Base-by-base conservation (phyloP, 2,888 invertebrate species). In the Leptinotarsa tumamoca region DNA sequence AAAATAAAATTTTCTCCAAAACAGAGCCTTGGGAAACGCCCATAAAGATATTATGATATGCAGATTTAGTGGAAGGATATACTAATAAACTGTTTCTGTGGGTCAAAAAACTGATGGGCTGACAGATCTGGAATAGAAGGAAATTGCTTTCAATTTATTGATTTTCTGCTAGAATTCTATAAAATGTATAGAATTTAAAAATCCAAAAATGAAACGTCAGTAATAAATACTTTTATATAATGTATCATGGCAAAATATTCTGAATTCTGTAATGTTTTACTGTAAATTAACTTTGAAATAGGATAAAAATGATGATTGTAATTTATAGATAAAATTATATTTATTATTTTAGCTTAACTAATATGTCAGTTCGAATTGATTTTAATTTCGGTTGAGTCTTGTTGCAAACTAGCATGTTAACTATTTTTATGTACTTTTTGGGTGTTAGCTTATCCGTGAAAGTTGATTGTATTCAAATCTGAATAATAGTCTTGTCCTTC, bases 341-440 rank as follows among this genome's bases (percentile, higher is more conserved):
- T 18, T 56, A 61, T 27, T 61, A 61, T 27, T 27, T 27, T 4
- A 14, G n/a, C 27, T 27, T 61, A 1, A 61, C 54, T 27, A 51
- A 13, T 17, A 23, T 27, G 51, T 68, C 51, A 51, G 68, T 68
- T 68, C 51, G 27, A 69, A 52, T 69, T 4, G 33, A 3, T 78
- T 74, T 68, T 72, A 71, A 67, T 73, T 76, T 78, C 58, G 81
- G 82, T 82, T 81, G 18, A 18, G 18, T 18, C 18, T 82, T 81
- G 81, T 82, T 80, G 80, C 80, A n/a, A 58, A 27, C 52, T 18
- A 66, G 71, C 71, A 61, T 71, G 71, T 4, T 50, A 18, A 52
- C 18, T 17, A n/a, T 51, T 4, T 69, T 54, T 54, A 69, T 69
- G 68, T 68, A 15, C 68, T 49, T 50, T 67, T 43, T 21, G n/a